Evolutionary conservation across 2,113 vertebrate genomes (phyloP).

Genomic region (Hipposideros armiger): DNA sequence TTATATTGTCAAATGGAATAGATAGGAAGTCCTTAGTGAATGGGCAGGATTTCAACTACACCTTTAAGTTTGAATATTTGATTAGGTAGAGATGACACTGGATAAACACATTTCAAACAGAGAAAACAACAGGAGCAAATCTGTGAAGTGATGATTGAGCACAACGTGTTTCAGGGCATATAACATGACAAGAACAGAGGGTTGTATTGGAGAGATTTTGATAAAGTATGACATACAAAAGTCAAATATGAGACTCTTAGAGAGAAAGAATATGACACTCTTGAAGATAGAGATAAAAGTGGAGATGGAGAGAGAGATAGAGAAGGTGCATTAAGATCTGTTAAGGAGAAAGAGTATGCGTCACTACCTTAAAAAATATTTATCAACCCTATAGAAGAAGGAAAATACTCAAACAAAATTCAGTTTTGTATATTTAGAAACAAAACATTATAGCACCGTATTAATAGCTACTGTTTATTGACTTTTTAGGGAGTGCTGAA

Average conservation of each 20-base stretch:
- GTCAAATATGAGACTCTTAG: background rate
- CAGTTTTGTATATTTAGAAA: background rate
- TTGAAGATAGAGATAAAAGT: background rate
- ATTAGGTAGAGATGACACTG: slow-evolving; percentile 9
- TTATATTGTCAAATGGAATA: background rate
- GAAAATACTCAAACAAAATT: background rate
- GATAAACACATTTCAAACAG: slow-evolving; percentile 33
- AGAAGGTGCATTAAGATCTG: background rate
- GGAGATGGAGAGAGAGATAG: background rate
- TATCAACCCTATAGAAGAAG: background rate
- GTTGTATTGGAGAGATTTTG: background rate
- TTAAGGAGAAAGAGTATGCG: background rate
- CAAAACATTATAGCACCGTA: background rate
- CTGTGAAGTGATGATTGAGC: slow-evolving; percentile 10
- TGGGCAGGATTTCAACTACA: slow-evolving; percentile 32
- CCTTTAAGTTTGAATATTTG: slow-evolving; percentile 52
- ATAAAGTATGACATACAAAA: background rate
- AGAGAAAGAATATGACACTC: background rate
- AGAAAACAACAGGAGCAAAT: background rate
- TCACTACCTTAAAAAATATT: background rate
- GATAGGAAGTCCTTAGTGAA: slow-evolving; percentile 31
- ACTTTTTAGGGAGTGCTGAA: background rate
- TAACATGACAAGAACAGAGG: background rate
- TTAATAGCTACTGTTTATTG: background rate
- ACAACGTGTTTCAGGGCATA: background rate